Conservation (phyloP, 2,888 invertebrate genomes). For the Drepanosiphum platanoidis region DNA sequence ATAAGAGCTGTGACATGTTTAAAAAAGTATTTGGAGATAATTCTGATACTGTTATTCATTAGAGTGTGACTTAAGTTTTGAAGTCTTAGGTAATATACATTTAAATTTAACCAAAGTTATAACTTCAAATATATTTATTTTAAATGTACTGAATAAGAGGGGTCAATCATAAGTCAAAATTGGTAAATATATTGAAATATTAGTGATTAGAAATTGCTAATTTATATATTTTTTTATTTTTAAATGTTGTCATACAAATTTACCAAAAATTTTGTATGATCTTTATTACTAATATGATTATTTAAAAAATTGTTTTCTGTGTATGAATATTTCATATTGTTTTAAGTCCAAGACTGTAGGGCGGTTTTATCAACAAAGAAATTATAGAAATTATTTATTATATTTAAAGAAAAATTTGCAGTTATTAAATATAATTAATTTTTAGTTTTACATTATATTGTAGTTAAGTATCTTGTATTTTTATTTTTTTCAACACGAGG, state of each 20-base stretch:
- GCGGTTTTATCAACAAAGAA: too few relatives aligned
- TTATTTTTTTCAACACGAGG: too few relatives aligned
- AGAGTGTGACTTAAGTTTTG: background rate
- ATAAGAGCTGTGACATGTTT: conserved; percentile 25
- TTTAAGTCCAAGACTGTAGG: too few relatives aligned
- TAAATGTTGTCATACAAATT: too few relatives aligned
- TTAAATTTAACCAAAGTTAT: background rate
- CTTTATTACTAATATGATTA: too few relatives aligned
- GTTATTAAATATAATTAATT: too few relatives aligned
- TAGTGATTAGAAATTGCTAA: background rate
- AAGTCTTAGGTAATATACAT: background rate
- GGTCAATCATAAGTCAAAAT: background rate
- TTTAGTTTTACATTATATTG: too few relatives aligned
- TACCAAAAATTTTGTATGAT: background rate
- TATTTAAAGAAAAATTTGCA: too few relatives aligned
- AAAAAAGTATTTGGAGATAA: conserved; percentile 46
- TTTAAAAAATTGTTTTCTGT: too few relatives aligned
- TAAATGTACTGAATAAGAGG: background rate
- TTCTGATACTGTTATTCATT: conserved; percentile 36
- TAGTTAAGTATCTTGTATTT: too few relatives aligned
- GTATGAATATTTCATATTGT: too few relatives aligned
- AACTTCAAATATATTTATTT: background rate
- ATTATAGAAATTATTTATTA: too few relatives aligned
- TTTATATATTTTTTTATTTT: background rate
- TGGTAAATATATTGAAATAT: background rate